These are phyloP conservation scores for Furcifer pardalis DNA, from an alignment of 2,797 vertebrate species.

Conservation along the genomic window DNA sequence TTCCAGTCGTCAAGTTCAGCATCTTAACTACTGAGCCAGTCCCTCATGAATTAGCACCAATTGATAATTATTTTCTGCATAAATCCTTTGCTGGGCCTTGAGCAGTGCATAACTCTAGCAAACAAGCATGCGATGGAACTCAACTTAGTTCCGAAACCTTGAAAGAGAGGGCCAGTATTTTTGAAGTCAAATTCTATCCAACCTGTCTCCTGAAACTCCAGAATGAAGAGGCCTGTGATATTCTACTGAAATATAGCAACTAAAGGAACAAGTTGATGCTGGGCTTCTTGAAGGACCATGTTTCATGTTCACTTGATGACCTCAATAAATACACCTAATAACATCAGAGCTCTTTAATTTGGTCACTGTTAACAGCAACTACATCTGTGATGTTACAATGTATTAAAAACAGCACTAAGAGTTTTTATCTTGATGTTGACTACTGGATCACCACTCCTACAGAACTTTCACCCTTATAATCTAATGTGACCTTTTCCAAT, in stretches of 20 bases:
- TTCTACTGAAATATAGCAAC: not conserved
- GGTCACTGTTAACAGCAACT: not conserved
- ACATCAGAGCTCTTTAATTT: not conserved
- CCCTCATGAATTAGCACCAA: not conserved
- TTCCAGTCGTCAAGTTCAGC: too few species aligned
- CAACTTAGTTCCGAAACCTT: not conserved
- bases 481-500: not conserved
- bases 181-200: not conserved
- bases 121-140: not conserved
- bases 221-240: not conserved
- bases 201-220: not conserved
- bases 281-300: not conserved
- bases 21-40: too few species aligned
- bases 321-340: not conserved
- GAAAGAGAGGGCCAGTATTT: not conserved
- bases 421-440: not conserved
- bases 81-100: not conserved
- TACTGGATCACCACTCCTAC: not conserved
- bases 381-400: not conserved
- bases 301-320: not conserved
- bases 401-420: not conserved
- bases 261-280: not conserved
- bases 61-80: not conserved
- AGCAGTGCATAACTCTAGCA: not conserved
- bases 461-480: not conserved